Conservation (phyloP, 2,113 vertebrate genomes). For the Salvator merianae region DNA sequence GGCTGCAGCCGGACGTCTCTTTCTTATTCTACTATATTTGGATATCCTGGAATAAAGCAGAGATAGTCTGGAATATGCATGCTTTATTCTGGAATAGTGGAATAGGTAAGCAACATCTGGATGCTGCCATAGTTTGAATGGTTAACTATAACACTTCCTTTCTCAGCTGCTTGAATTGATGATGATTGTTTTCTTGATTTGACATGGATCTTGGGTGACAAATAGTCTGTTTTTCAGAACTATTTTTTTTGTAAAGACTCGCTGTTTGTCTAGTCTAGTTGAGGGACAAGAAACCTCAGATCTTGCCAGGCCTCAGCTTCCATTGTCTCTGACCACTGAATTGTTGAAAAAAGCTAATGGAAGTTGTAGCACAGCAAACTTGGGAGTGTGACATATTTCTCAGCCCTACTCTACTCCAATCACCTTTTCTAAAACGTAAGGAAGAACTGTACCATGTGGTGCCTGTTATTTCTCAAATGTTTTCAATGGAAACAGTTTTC, state of each 20-base stretch:
- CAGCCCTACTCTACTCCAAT: neutral
- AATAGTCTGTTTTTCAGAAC: neutral
- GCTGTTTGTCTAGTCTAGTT: neutral
- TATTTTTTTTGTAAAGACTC: neutral
- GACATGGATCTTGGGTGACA: neutral
- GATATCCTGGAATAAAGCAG: no score
- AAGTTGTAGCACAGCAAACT: neutral
- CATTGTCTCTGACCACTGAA: neutral
- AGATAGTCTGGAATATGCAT: no score
- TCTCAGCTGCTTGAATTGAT: neutral
- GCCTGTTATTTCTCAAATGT: neutral
- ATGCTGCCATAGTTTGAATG: no score
- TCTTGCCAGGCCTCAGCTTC: neutral
- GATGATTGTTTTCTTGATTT: neutral
- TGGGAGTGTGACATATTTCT: neutral
- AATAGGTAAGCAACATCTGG: no score
- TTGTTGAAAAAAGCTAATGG: neutral
- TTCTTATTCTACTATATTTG: no score
- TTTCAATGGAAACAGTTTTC: neutral
- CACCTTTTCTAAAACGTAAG: neutral
- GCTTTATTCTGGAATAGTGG: no score
- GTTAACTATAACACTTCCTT: neutral
- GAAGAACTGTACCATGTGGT: no score
- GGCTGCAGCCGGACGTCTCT: no score
- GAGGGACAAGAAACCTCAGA: neutral